Base-by-base conservation (phyloP, 2,113 vertebrate genomes). In the Sinosuthora webbiana region DNA sequence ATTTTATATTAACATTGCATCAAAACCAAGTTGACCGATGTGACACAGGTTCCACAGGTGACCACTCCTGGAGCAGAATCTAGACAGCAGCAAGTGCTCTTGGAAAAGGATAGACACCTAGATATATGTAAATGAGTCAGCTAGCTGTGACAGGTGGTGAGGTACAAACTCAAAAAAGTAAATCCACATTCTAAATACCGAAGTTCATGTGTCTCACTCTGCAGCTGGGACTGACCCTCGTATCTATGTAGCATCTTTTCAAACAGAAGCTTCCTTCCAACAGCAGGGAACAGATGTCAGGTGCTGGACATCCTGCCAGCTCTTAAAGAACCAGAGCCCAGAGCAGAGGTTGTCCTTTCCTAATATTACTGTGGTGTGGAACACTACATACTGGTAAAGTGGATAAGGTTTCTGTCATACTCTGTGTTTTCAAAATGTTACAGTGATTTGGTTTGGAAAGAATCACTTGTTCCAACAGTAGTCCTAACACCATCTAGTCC, bases 301-400 rank as follows among this genome's bases (percentile, higher is more conserved):
- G 23, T 42, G 21, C 50, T 78, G 39, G 42, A 70, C 42, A 59
- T 59, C 18, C 35, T 81, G 37, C 1, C 28, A 67, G 10, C 45
- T 77, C 31, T 59, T 57, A 41, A 59, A 20, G 33, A 91, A 52
- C 8, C 7, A 27, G 30, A 55, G 10, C n/a, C 57, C 47, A 74
- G 15, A 89, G 21, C 13, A 86, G 44, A 74, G 17, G 6, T 49
- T 10, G 1, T 83, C 13, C 14, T 77, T 89, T 81, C 39, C 39
- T 49, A 41, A 27, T 20, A n/a, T 49, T 57, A 28, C 18, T 27
- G 6, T 1, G 1, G 50, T 23, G 11, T 65, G 13, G 18, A 81
- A 45, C 50, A 59, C 25, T 45, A 15, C 11, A 44, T 4, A 35
- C 16, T 1, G 0, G 0, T 57, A 23, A 73, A 16, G 21, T 21